A percentile compares a stretch with the other conserved stretches of the same genome.
Evolutionary conservation across 2,797 vertebrate genomes (phyloP).

Genomic region (Lerista edwardsae): DNA sequence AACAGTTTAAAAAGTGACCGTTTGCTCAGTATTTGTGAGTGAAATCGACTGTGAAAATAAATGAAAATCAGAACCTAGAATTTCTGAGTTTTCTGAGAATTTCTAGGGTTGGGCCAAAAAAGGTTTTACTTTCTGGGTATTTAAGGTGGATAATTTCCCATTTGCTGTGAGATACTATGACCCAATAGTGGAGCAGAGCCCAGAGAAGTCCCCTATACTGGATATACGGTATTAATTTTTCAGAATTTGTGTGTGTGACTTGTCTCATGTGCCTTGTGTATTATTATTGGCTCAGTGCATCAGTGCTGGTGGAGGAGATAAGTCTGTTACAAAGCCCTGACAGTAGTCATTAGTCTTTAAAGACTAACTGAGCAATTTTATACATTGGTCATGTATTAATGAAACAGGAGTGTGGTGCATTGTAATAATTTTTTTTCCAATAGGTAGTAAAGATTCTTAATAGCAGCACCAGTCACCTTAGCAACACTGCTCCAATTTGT

Average conservation of each 20-base stretch:
- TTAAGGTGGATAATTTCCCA: too few species aligned
- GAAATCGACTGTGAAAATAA: too few species aligned
- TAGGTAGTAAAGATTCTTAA: constrained; percentile 30
- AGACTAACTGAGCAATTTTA: constrained; percentile 49
- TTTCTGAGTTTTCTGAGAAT: too few species aligned
- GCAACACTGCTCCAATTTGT: background rate
- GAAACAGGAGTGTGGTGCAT: constrained; percentile 27
- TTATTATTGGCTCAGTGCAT: background rate
- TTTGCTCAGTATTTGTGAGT: too few species aligned
- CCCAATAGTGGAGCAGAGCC: constrained; percentile 27
- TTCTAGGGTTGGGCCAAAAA: too few species aligned
- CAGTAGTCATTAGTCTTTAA: constrained; percentile 48
- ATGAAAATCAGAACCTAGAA: too few species aligned
- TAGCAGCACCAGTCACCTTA: constrained; percentile 6
- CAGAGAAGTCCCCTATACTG: background rate
- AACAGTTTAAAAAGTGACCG: too few species aligned
- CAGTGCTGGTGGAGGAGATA: constrained; percentile 21
- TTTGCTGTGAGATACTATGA: background rate
- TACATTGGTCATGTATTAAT: constrained; percentile 34
- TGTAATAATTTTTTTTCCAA: constrained; percentile 32
- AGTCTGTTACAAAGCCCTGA: constrained; percentile 42
- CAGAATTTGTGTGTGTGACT: constrained; percentile 21
- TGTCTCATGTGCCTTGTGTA: background rate
- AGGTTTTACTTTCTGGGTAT: too few species aligned
- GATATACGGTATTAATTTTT: constrained; percentile 43